A percentile compares a stretch with the other conserved stretches of the same genome.
Evolutionary conservation across 2,797 vertebrate genomes (phyloP).

Genomic region (Chelidonichthys spinosus): DNA sequence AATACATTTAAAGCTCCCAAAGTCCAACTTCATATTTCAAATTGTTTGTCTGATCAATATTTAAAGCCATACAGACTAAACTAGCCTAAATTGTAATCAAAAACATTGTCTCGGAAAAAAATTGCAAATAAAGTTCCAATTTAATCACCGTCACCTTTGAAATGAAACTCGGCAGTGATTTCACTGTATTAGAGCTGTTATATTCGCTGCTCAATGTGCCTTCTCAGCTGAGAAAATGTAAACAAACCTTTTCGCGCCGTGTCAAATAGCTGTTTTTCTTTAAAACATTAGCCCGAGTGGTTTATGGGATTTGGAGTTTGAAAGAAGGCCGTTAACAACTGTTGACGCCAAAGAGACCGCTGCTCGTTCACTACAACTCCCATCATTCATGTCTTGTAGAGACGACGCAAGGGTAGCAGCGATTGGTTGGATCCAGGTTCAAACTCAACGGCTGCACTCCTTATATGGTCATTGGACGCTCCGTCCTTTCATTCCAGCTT

Average conservation of each 20-base stretch:
- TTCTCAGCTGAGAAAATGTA: conserved; percentile 71
- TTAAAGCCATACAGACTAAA: not conserved
- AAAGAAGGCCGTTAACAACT: not conserved
- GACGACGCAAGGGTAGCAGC: not conserved
- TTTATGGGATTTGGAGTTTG: conserved; percentile 70
- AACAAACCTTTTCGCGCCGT: conserved; percentile 84
- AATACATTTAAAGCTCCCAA: too few relatives aligned
- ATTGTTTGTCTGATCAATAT: too few relatives aligned
- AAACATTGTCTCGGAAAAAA: not conserved
- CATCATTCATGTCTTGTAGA: conserved; percentile 63
- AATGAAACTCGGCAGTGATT: not conserved
- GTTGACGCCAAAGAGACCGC: fast-evolving
- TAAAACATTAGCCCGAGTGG: conserved; percentile 27
- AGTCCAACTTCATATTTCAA: too few relatives aligned
- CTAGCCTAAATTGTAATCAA: not conserved
- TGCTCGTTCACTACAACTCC: conserved; percentile 69
- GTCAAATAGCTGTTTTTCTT: conserved; percentile 62
- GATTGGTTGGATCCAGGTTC: conserved; percentile 80
- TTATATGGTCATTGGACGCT: conserved; percentile 78
- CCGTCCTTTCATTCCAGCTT: conserved; percentile 75
- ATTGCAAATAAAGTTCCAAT: not conserved
- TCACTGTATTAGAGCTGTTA: not conserved
- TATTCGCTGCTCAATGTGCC: not conserved
- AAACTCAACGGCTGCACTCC: conserved; percentile 79
- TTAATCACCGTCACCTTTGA: not conserved